Evolutionary conservation across 2,888 invertebrate genomes (phyloP).

Genomic region (Ornithoptera priamus): DNA sequence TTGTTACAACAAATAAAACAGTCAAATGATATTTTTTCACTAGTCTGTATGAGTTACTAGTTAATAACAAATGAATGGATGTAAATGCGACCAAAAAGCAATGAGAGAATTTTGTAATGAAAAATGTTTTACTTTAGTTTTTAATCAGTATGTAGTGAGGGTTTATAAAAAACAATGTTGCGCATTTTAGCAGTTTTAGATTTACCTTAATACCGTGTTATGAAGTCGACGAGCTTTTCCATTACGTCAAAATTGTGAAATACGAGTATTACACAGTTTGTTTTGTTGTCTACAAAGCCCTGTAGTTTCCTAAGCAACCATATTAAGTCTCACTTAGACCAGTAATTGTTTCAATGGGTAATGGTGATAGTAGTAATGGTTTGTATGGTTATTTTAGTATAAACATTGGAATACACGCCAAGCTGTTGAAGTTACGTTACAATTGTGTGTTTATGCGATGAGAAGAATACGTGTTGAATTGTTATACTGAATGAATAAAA

Average conservation of each 20-base stretch:
- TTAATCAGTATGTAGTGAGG: not conserved
- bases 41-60: too few species aligned
- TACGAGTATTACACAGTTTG: not conserved
- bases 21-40: too few species aligned
- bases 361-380: too few species aligned
- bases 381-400: too few species aligned
- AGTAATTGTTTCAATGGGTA: not conserved
- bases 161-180: conserved; percentile 1
- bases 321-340: not conserved
- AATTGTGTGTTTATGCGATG: too few species aligned
- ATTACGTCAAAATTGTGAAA: not conserved
- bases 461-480: too few species aligned
- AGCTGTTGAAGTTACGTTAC: too few species aligned
- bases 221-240: conserved; percentile 1
- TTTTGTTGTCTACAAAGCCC: not conserved
- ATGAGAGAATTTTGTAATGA: not conserved
- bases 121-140: not conserved
- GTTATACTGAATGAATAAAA: too few species aligned
- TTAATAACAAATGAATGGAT: too few species aligned
- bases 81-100: too few species aligned
- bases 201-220: conserved; percentile 14
- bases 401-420: too few species aligned
- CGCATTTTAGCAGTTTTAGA: conserved; percentile 8
- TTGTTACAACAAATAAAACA: too few species aligned
- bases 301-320: not conserved